Base-by-base conservation (phyloP, 2,113 vertebrate species). In the Sterrhoptilus dennistouni region DNA sequence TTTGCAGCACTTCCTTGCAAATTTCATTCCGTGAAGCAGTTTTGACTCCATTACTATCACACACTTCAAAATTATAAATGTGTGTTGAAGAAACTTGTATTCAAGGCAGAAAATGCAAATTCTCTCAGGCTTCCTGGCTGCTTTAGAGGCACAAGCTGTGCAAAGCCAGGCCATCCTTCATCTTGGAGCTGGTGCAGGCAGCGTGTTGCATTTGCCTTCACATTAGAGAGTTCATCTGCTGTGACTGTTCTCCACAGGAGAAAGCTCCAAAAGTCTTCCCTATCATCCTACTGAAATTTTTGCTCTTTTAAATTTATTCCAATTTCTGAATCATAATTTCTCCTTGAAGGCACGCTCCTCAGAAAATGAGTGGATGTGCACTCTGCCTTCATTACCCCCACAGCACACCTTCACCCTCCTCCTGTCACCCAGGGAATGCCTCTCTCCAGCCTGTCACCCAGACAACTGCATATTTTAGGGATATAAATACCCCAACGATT, bases 341-440 rank as follows among this genome's bases (percentile, higher is more conserved):
- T 83, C 50, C 78, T 68, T 45, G 54, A 17, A 44, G 42, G 42
- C 65, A 88, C 0, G 0, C 22, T 92, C 21, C 2, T 70, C 31
- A 35, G 29, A n/a, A n/a, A 71, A 59, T 1, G 6, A 66, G 33
- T 14, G 38, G 31, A 69, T 61, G 23, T 6, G 17, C n/a, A 52
- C 18, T 40, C 22, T 7, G 2, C 42, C 64, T 85, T 60, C 0
- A 0, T 17, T 25, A 31, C 31, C 57, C 8, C 24, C 12, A 3
- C 70, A 29, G 27, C 2, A 8, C 31, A 80, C 45, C 63, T 69
- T 44, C 81, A 50, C 9, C 63, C 59, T 74, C 63, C 79, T 90
- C 57, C 56, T 61, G 59, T 66, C 47, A 16, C 29, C 31, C 16
- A 45, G 14, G 68, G 54, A 25, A 68, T 1, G 18, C 19, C 24